These are phyloP conservation scores for Trypoxylus dichotomus DNA, from an alignment of 1,140 invertebrate genomes.

Conservation along the genomic window DNA sequence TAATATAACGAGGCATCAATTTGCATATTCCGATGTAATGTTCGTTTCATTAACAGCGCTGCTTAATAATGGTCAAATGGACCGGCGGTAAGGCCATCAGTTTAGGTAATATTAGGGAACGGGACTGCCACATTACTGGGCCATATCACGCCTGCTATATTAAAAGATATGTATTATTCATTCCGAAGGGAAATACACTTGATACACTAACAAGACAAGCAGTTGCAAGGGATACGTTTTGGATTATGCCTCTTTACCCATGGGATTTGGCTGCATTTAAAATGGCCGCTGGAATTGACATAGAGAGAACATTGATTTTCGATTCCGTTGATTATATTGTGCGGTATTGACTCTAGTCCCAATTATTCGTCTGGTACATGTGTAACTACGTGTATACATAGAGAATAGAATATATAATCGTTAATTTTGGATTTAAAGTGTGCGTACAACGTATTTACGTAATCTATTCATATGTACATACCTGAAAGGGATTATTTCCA, in stretches of 20 bases:
- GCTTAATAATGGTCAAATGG: neutral
- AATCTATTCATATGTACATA: neutral
- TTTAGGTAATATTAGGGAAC: neutral
- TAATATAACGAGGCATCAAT: too few species aligned
- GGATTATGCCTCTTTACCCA: neutral
- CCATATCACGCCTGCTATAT: neutral
- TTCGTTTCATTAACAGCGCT: neutral
- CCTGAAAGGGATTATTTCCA: too few species aligned
- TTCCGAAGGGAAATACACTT: neutral
- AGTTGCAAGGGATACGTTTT: neutral
- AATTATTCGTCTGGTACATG: neutral
- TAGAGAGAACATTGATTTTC: neutral
- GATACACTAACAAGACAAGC: neutral
- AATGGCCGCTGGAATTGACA: neutral
- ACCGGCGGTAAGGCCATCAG: neutral
- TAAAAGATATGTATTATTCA: constrained; percentile 12
- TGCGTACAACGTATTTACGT: neutral
- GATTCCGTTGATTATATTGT: constrained; percentile 4
- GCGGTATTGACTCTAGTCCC: neutral
- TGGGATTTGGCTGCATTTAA: neutral
- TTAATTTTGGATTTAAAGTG: neutral
- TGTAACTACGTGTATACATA: neutral
- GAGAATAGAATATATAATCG: neutral
- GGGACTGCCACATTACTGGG: neutral
- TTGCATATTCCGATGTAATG: neutral